Evolutionary conservation across 1,140 invertebrate genomes (phyloP), one percentile per base, ranked within the genome.

Genomic region (Aporrectodea caliginosa): DNA sequence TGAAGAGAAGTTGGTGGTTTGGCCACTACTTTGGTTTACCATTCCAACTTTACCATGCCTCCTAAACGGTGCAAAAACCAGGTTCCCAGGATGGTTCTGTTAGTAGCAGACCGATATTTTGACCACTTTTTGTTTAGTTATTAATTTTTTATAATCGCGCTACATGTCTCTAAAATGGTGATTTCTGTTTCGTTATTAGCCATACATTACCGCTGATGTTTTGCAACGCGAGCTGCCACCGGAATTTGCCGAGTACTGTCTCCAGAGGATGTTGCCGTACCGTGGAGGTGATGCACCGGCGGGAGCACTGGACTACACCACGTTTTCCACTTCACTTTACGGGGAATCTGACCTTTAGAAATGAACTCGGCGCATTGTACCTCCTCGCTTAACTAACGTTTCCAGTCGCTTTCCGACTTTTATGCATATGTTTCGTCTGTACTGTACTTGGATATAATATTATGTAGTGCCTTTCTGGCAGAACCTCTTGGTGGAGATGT

Each of bases 171-270:
- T n/a, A n/a, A n/a, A n/a, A n/a, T n/a, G n/a, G n/a, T n/a, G n/a
- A n/a, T n/a, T n/a, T n/a, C n/a, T n/a, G n/a, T n/a, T n/a, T n/a
- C n/a, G n/a, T n/a, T n/a, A n/a, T n/a, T 79, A 98, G 97, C 95
- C 97, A 82, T 99, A 94, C 91, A 99, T 99, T 85, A 92, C 98
- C 82, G 94, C 96, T 78, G 97, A 99, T 85, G 97, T 98, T 90
- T 89, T 99, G 81, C 92, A 96, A 85, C 92, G 96, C 87, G 98
- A 99, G 91, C 90, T 99, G 87, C 97, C 97, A 75, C 96, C 96
- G 78, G 97, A 99, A 90, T 97, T 99, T 90, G 98, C 97, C 31
- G 97, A 99, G 90, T 99, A 99, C 89, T 99, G 98, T 90, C 97
- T 99, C 86, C 94, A 96, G 88, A 92, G 96, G 88, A 99, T 99